phyloP scores from a whole-genome alignment of 2,888 invertebrate genomes.

The Euproctis similis region DNA sequence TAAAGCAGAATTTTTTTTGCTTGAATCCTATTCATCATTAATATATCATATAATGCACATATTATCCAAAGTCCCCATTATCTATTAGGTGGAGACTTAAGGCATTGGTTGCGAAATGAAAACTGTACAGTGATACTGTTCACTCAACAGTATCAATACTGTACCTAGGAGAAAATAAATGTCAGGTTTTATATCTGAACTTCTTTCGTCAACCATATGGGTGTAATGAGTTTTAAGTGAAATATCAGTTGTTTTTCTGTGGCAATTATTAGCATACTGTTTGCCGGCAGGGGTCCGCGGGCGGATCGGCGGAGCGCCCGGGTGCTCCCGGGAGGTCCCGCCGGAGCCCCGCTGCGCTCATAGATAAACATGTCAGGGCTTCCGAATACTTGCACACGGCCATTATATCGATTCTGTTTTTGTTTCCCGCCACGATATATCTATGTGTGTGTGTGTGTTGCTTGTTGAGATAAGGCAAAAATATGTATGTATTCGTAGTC shows the following conservation, averaged over 20 bases:
- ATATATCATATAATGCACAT: too few species aligned
- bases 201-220: conserved; percentile 25
- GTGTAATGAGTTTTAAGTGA: conserved; percentile 25
- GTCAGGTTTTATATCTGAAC: too few species aligned
- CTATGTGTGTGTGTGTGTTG: conserved; percentile 15
- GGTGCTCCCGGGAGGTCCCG: conserved; percentile 11
- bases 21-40: too few species aligned
- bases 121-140: too few species aligned
- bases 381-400: conserved; percentile 25
- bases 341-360: conserved; percentile 36
- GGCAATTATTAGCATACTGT: conserved; percentile 52
- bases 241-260: conserved; percentile 30
- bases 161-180: too few species aligned
- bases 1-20: too few species aligned
- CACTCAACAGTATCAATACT: too few species aligned
- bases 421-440: conserved; percentile 14
- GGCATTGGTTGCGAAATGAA: too few species aligned
- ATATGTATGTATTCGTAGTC: too few species aligned
- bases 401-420: conserved; percentile 27
- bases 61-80: too few species aligned
- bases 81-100: too few species aligned
- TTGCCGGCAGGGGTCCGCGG: conserved; percentile 27
- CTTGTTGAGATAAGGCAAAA: too few species aligned
- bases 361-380: conserved; percentile 44
- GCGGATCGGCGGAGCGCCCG: conserved; percentile 15